Evolutionary conservation across 2,888 invertebrate species (phyloP), one percentile per base, ranked within the genome.

Genomic region (Drosophila phalerata): DNA sequence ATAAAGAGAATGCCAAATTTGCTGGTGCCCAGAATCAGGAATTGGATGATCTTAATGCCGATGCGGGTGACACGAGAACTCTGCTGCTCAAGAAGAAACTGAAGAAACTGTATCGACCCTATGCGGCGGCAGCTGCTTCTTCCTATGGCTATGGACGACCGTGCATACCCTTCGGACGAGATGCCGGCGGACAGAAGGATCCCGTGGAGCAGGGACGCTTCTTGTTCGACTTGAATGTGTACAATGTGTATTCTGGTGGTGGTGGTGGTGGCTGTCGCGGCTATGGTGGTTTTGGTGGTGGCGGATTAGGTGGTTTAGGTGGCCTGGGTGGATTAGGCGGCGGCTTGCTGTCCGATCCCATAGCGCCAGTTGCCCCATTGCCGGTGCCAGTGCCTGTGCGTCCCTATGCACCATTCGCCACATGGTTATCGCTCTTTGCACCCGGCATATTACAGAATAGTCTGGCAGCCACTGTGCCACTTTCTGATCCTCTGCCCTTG

Each of bases 151-250:
- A 89, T 34, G 83, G 75, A 5, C 17, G 71, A 34, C 91, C 85
- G 0, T 91, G 91, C 32, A 60, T 45, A 0, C 88, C 83, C 0
- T 91, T 82, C 51, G 91, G 90, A 0, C 83, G 90, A 2, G 81
- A 85, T 69, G 88, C 78, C 28, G 73, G 57, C 2, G 60, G 69
- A 4, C 77, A 75, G 51, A 47, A 89, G 70, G 63, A 80, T 74
- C 53, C 79, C n/a, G 75, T 58, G 2, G 91, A 88, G 9, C 89
- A 92, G 65, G 92, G 92, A 8, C 89, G 92, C 19, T 89, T 92
- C 17, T 69, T 92, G 1, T 92, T 91, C 83, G 92, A 92, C 58
- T 28, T 92, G 9, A 92, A 92, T 76, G 89, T 92, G 10, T 91
- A 91, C 61, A 92, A 92, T 67, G 84, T 91, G 9, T 90, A 90